phyloP scores from a whole-genome alignment of 2,888 invertebrate genomes.

The Acrocera orbiculus region DNA sequence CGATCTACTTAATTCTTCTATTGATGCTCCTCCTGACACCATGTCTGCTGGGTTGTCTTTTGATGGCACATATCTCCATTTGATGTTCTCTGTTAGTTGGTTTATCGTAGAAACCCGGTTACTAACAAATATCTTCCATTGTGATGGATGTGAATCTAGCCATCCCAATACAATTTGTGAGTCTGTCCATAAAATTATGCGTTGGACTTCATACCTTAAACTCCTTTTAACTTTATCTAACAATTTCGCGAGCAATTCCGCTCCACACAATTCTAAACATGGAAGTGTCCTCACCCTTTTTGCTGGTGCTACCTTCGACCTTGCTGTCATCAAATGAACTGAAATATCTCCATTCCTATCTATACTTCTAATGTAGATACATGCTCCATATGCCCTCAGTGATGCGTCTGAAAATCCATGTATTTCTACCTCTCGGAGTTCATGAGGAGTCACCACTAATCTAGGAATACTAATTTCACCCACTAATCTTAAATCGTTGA shows the following conservation, averaged over 20 bases:
- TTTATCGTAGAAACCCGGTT: constrained; percentile 13
- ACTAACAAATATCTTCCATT: constrained; percentile 12
- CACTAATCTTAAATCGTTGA: neutral
- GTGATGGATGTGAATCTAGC: constrained; percentile 7
- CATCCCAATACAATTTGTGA: constrained; percentile 12
- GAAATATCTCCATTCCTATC: neutral
- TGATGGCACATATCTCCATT: constrained; percentile 11
- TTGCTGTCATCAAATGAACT: constrained; percentile 3
- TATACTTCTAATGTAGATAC: constrained; percentile 2
- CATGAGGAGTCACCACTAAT: neutral
- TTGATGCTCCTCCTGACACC: constrained; percentile 10
- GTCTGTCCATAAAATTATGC: constrained; percentile 12
- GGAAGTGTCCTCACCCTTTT: constrained; percentile 14
- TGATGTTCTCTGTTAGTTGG: constrained; percentile 1
- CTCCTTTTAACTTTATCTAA: constrained; percentile 5
- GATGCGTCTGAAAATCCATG: constrained; percentile 11
- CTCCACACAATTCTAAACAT: constrained; percentile 17
- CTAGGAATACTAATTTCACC: neutral
- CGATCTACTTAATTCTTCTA: constrained; percentile 4
- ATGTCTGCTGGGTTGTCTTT: constrained; percentile 12
- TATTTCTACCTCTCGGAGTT: constrained; percentile 2
- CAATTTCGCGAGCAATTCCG: constrained; percentile 14
- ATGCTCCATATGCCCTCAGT: constrained; percentile 4
- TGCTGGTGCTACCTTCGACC: constrained; percentile 7
- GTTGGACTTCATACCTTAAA: constrained; percentile 3